Percentiles rank a stretch among this genome's conserved stretches.
These are phyloP conservation scores for Lerema accius DNA, from an alignment of 1,140 invertebrate genomes.

Conservation along the genomic window DNA sequence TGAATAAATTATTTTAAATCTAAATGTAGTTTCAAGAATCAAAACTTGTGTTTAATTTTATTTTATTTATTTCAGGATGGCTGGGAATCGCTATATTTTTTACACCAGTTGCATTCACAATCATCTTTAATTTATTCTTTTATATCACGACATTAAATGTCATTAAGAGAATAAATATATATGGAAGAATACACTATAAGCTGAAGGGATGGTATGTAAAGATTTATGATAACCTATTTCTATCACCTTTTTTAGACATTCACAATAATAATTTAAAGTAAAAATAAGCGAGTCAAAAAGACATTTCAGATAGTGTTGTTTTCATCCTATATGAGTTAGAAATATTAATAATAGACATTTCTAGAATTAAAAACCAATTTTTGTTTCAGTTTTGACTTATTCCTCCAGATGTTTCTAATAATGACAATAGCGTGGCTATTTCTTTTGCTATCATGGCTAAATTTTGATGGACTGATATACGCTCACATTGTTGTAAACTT, in stretches of 20 bases:
- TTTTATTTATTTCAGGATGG: conserved; percentile 86
- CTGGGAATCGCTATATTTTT: conserved; percentile 91
- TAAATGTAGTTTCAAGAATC: too few species aligned
- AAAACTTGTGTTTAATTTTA: too few species aligned
- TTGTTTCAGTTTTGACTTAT: conserved; percentile 91
- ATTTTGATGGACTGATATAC: conserved; percentile 88
- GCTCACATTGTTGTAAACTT: conserved; percentile 89
- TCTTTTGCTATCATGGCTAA: conserved; percentile 87
- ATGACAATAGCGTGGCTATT: conserved; percentile 90
- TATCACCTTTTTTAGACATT: too few species aligned
- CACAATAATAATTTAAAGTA: too few species aligned
- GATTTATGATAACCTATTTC: too few species aligned
- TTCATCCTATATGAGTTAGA: too few species aligned
- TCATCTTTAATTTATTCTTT: conserved; percentile 90
- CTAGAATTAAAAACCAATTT: too few species aligned
- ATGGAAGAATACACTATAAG: conserved; percentile 93
- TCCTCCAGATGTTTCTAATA: conserved; percentile 87
- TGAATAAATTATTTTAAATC: too few species aligned
- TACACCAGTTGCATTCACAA: conserved; percentile 89
- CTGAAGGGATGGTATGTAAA: conserved; percentile 88
- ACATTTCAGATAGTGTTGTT: too few species aligned
- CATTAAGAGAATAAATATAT: conserved; percentile 90
- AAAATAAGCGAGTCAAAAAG: too few species aligned
- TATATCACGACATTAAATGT: conserved; percentile 90
- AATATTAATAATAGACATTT: too few species aligned